Evolutionary conservation across 2,888 invertebrate genomes (phyloP).

Genomic region (Cacoxenus indagator): DNA sequence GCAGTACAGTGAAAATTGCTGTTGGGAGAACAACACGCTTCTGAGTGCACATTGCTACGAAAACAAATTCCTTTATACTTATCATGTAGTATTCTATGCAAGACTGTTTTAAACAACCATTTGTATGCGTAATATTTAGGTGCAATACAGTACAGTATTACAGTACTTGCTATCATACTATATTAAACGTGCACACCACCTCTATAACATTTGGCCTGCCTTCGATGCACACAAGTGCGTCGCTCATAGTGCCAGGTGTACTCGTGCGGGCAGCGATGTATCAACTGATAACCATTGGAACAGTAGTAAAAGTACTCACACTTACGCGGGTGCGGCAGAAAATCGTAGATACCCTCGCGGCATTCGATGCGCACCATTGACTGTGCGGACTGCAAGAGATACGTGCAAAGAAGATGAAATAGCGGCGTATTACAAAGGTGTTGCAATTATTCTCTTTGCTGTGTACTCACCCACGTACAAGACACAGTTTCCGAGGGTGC

Average conservation of each 20-base stretch:
- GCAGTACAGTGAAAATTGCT: too few relatives aligned
- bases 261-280: constrained; percentile 58
- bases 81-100: too few relatives aligned
- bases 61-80: too few relatives aligned
- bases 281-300: constrained; percentile 52
- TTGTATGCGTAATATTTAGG: too few relatives aligned
- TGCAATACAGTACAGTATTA: too few relatives aligned
- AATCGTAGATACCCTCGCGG: constrained; percentile 44
- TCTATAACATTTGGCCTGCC: constrained; percentile 48
- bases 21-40: too few relatives aligned
- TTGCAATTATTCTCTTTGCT: not conserved
- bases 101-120: too few relatives aligned
- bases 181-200: too few relatives aligned
- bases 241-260: constrained; percentile 56
- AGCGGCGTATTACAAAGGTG: not conserved
- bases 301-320: constrained; percentile 62
- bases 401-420: not conserved
- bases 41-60: too few relatives aligned
- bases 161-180: too few relatives aligned
- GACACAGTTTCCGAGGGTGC: constrained; percentile 34
- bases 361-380: constrained; percentile 35
- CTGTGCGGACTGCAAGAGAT: not conserved
- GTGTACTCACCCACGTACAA: constrained; percentile 16
- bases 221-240: constrained; percentile 45
- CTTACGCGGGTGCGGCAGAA: constrained; percentile 51